These are phyloP conservation scores for Scytalopus superciliaris DNA, from an alignment of 2,113 vertebrate genomes.

Conservation along the genomic window DNA sequence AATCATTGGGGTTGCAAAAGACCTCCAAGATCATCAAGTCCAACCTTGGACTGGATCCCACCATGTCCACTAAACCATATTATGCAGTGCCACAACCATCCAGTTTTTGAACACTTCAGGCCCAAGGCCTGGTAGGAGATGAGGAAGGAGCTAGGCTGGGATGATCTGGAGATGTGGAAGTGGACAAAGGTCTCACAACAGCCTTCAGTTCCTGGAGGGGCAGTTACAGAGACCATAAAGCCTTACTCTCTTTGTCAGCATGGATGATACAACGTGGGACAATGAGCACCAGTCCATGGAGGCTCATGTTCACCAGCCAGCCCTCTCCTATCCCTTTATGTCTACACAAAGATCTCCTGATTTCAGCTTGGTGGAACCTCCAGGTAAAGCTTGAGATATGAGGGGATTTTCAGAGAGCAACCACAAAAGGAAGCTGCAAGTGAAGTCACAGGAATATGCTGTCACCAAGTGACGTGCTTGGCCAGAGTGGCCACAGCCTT, in stretches of 20 bases:
- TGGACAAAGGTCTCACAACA: not conserved
- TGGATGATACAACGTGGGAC: not conserved
- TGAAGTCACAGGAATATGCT: not conserved
- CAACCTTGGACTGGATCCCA: not conserved
- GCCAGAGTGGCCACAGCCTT: fast-evolving
- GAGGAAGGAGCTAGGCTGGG: not conserved
- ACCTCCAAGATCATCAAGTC: not conserved
- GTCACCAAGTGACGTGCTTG: fast-evolving
- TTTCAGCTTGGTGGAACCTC: not conserved
- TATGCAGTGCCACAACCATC: not conserved
- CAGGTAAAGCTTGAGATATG: not conserved
- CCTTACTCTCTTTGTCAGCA: not conserved
- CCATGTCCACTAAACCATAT: not conserved
- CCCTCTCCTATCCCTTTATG: not conserved
- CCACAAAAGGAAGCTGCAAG: not conserved
- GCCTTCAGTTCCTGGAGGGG: not conserved
- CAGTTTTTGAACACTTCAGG: not conserved
- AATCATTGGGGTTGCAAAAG: not conserved
- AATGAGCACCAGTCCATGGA: fast-evolving
- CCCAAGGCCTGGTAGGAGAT: not conserved
- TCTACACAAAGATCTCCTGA: not conserved
- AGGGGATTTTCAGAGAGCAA: not conserved
- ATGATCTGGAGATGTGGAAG: not conserved
- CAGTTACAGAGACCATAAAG: not conserved
- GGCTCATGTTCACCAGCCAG: not conserved